A percentile compares a stretch with the other conserved stretches of the same genome.
Conservation (phyloP, 2,113 vertebrate species). For the Eira barbara region DNA sequence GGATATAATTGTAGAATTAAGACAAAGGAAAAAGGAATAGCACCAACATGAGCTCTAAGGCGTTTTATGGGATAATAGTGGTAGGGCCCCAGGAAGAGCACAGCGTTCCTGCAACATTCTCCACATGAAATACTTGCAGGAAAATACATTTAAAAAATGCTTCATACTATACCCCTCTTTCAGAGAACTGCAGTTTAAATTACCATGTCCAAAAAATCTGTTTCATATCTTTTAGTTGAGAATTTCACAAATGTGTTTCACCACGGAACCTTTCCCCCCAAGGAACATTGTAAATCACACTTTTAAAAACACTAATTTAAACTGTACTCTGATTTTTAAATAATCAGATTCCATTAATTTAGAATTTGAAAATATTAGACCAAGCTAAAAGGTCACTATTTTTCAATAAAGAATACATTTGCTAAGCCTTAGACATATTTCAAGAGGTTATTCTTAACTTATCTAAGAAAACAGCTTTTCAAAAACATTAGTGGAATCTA, state of each 20-base stretch:
- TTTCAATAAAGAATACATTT: background rate
- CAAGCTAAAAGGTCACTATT: background rate
- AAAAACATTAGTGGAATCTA: slow-evolving; percentile 1
- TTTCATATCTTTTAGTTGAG: background rate
- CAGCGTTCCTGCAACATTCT: background rate
- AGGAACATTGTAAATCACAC: background rate
- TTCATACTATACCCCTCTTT: background rate
- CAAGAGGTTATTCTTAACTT: background rate
- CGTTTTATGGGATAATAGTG: background rate
- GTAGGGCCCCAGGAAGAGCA: background rate
- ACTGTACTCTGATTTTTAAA: background rate
- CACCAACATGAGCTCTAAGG: background rate
- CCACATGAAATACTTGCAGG: background rate
- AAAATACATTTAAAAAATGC: background rate
- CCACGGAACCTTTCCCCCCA: background rate
- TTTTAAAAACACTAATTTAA: background rate
- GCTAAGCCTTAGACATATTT: background rate
- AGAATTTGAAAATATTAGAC: slow-evolving; percentile 22
- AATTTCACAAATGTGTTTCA: background rate
- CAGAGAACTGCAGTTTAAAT: background rate
- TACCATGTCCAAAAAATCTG: background rate
- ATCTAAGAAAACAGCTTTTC: background rate
- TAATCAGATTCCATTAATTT: background rate
- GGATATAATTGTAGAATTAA: background rate
- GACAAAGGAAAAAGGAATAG: background rate